Evolutionary conservation across 2,797 vertebrate genomes (phyloP), one percentile per base, ranked within the genome.

Genomic region (Rhynchonycteris naso): DNA sequence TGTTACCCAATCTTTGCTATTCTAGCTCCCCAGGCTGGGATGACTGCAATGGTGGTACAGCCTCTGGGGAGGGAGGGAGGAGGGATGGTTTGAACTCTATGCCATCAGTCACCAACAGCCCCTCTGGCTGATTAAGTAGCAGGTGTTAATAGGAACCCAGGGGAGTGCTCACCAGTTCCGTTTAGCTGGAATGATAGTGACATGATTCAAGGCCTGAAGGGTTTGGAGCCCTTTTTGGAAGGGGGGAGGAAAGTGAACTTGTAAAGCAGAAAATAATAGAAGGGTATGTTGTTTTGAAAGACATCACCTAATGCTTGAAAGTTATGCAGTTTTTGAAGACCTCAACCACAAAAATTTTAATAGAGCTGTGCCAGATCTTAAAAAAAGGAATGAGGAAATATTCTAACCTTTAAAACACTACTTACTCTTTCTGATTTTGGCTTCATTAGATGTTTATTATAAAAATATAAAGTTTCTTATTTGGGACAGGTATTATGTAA

Each of bases 121-220:
- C 47, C 93, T 69, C 1, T 84, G 80, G 91, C 68, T 88, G 90
- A 63, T 82, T 80, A 95, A 97, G 94, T 43, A 97, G 22, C 19
- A 79, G 96, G 52, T 86, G 24, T n/a, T 95, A 97, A 97, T 97
- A 97, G 96, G 97, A 96, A 92, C 97, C 96, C 97, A 97, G 72
- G 97, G 83, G 93, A 76, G 59, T 50, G 90, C 38, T 56, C n/a
- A 8, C 3, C 3, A 5, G 2, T 82, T 97, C 26, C 30, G 83
- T 93, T 93, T 85, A 96, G 84, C 85, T 72, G 91, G 96, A 93
- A 84, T 52, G 94, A 93, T 94, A 95, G 95, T 97, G 95, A 97
- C 96, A 97, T 95, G 93, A 97, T 96, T 96, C 96, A 96, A 94
- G 85, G 94, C 96, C 96, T 97, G 95, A 84, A 96, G 97, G 96